Base-by-base conservation (phyloP, 2,888 invertebrate species). In the Acleris holmiana region DNA sequence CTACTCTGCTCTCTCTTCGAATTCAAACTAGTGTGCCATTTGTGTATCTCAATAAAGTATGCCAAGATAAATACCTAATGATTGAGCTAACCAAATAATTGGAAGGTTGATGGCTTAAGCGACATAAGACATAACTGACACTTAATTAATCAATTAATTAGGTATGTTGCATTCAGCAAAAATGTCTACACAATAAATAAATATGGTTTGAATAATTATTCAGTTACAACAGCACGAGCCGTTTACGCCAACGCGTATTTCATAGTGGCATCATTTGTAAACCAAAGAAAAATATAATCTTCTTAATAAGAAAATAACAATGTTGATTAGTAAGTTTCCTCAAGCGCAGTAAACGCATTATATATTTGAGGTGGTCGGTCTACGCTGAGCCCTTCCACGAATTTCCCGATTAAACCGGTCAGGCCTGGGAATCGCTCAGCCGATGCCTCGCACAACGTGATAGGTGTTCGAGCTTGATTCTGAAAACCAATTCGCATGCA, bases 351-450 rank as follows among this genome's bases (percentile, higher is more conserved):
- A 51, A 59, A 8, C 25, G 35, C 15, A 15, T 58, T 61, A 41
- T 51, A 41, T 53, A 68, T 71, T 68, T 67, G 66, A 67, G 53
- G 29, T 67, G 68, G 44, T 17, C 62, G 65, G 65, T 69, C 73
- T 71, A 69, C 69, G 53, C 72, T 15, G 56, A 73, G 75, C 69
- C 82, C 86, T 89, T 90, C 89, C 84, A 79, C 85, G 89, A 88
- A 89, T 84, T 85, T 88, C 77, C 85, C 79, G 81, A 82, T 84
- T 81, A 82, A 86, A 87, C 84, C 83, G 80, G 83, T 79, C 78
- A 82, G 78, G 78, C 77, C 72, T 80, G 80, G 71, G 78, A 82
- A 83, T 78, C 71, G 74, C 68, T 71, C 72, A 69, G 69, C 74
- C 71, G 58, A 76, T 75, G 71, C 70, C 69, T 71, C 76, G 76